phyloP scores from a whole-genome alignment of 2,113 vertebrate species.

The Tauraco erythrolophus region DNA sequence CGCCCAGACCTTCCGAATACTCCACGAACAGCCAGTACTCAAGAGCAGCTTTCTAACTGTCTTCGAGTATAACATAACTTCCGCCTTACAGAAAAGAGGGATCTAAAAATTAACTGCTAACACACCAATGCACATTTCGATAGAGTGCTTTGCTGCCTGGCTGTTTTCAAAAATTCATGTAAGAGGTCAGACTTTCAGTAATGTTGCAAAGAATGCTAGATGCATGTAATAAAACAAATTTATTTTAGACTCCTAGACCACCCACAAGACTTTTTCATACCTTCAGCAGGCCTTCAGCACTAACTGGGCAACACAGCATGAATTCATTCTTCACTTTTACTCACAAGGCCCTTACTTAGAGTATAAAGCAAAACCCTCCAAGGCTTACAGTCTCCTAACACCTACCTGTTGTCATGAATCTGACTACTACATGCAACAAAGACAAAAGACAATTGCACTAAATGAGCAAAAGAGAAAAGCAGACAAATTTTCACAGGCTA shows the following conservation, averaged over 20 bases:
- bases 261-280: neutral
- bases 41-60: neutral
- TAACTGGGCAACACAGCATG: neutral
- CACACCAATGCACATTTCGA: neutral
- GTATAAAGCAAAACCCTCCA: neutral
- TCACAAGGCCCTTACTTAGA: neutral
- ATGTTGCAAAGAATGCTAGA: neutral
- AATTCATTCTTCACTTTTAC: neutral
- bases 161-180: neutral
- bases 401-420: neutral
- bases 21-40: accelerated
- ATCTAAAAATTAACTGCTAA: neutral
- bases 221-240: neutral
- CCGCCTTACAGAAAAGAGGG: neutral
- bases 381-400: neutral
- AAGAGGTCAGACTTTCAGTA: neutral
- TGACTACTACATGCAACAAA: neutral
- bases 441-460: neutral
- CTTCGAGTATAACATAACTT: accelerated
- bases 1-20: neutral
- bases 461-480: neutral
- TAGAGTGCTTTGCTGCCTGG: neutral
- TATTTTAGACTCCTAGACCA: neutral
- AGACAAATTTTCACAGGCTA: neutral
- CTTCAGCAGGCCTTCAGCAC: neutral